Evolutionary conservation across 37 sponge, comb jelly and placozoan species (phyloP).

Genomic region (Aphrocallistes beatrix): DNA sequence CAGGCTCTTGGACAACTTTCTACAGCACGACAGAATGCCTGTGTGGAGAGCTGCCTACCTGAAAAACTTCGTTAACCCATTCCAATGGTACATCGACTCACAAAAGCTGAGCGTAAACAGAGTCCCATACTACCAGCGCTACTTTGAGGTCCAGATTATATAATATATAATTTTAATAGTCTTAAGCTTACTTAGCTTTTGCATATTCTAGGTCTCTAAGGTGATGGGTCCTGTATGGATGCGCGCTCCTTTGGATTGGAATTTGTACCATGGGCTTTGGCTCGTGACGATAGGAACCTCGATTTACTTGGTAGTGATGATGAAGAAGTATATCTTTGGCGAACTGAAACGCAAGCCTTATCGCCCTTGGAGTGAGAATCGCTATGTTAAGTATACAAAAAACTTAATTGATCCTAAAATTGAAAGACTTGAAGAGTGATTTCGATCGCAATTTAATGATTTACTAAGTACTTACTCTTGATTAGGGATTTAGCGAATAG

Average conservation of each 20-base stretch:
- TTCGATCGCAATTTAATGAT: no score
- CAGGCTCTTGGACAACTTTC: background rate
- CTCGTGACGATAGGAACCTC: background rate
- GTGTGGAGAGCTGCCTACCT: background rate
- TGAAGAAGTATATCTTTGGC: background rate
- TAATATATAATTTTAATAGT: no score
- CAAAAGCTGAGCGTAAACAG: background rate
- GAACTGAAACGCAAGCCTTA: background rate
- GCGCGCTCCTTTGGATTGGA: background rate
- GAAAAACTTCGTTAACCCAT: background rate
- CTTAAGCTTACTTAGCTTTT: no score
- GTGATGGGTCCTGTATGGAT: background rate
- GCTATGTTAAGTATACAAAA: background rate
- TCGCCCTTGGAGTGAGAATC: background rate
- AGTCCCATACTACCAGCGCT: background rate
- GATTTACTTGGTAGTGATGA: background rate
- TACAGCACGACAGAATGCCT: background rate
- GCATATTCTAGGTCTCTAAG: background rate
- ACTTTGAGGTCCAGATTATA: background rate
- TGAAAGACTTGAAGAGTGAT: no score
- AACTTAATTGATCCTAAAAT: background rate
- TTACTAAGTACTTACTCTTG: no score
- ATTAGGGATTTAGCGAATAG: no score
- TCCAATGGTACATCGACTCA: background rate
- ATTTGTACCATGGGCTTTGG: background rate